Conservation (phyloP, 2,888 invertebrate genomes). For the Orthosia gothica region DNA sequence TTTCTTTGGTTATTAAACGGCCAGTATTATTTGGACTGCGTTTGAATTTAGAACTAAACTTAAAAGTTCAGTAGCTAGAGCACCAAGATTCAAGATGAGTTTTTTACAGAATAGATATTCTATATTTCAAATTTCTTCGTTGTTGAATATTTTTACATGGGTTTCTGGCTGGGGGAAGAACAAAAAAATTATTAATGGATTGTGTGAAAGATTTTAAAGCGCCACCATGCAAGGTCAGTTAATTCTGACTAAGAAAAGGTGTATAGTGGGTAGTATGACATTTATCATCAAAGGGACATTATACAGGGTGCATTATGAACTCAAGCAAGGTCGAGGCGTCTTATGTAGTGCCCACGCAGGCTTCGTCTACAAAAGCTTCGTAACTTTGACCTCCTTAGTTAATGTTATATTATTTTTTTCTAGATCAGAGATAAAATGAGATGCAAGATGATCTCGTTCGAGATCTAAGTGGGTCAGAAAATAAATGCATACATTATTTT, state of each 20-base stretch:
- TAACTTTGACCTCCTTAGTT: slow-evolving; percentile 53
- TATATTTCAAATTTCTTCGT: no score
- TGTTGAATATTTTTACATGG: no score
- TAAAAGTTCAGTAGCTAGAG: no score
- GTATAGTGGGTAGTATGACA: slow-evolving; percentile 27
- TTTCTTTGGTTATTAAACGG: neutral
- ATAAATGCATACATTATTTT: neutral
- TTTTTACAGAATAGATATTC: no score
- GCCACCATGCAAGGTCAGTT: neutral
- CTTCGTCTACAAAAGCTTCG: slow-evolving; percentile 37
- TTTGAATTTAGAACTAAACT: neutral
- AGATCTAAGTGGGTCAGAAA: slow-evolving; percentile 23
- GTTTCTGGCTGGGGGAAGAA: no score
- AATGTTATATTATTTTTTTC: slow-evolving; percentile 27
- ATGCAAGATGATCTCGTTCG: slow-evolving; percentile 16
- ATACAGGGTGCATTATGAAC: slow-evolving; percentile 41
- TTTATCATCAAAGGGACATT: slow-evolving; percentile 6
- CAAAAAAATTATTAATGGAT: no score
- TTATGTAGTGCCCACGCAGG: slow-evolving; percentile 34
- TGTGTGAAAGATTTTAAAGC: no score
- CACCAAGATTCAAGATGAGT: no score
- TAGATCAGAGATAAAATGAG: slow-evolving; percentile 40
- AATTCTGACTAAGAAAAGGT: neutral
- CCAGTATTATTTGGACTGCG: slow-evolving; percentile 2
- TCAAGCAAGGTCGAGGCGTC: slow-evolving; percentile 27